Conservation (phyloP, 2,888 invertebrate species). For the Ophion ellenae region DNA sequence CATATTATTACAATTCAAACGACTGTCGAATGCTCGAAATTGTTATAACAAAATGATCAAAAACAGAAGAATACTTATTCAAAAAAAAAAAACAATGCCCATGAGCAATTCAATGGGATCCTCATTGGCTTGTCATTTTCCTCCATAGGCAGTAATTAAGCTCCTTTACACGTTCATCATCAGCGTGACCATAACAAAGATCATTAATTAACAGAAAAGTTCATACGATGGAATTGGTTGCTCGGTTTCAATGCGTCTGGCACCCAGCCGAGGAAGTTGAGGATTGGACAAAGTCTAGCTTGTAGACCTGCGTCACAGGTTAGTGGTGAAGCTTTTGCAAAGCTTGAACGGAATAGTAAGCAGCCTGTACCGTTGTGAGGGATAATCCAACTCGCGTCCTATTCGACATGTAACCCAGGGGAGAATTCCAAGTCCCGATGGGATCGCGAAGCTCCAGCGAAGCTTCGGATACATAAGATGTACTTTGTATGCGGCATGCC, state of each 20-base stretch:
- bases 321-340: slow-evolving; percentile 15
- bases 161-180: background rate
- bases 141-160: background rate
- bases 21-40: no score
- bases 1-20: no score
- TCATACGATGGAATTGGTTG: background rate
- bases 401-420: slow-evolving; percentile 30
- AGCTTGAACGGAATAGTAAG: slow-evolving; percentile 32
- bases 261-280: slow-evolving; percentile 7
- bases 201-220: background rate
- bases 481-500: slow-evolving; percentile 26
- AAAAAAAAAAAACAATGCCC: no score
- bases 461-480: slow-evolving; percentile 12
- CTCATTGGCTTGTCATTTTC: no score
- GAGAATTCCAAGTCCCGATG: slow-evolving; percentile 27
- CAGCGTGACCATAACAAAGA: background rate
- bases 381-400: slow-evolving; percentile 46
- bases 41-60: no score
- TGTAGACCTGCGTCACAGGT: slow-evolving; percentile 4
- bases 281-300: background rate
- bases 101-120: no score
- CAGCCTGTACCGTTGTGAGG: slow-evolving; percentile 36
- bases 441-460: slow-evolving; percentile 14
- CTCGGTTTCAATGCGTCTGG: background rate
- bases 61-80: no score